Evolutionary conservation across 2,113 vertebrate species (phyloP).

Genomic region (Seriola dumerili): DNA sequence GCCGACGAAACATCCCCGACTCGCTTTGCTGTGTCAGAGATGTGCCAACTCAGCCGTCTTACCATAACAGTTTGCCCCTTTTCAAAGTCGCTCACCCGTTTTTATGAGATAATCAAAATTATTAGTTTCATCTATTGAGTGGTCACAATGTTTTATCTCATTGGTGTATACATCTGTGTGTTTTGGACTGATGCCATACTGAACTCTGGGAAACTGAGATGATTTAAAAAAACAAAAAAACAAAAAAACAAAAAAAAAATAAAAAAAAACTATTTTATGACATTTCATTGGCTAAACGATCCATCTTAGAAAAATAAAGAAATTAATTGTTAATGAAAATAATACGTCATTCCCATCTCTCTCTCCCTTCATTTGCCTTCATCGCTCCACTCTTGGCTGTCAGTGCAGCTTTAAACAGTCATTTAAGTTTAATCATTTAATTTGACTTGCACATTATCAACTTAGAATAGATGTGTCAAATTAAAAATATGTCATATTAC

Average conservation of each 20-base stretch:
- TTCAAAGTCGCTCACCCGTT: not conserved
- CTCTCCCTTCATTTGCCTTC: not conserved
- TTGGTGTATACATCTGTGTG: not conserved
- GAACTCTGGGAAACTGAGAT: not conserved
- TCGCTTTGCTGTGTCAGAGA: not conserved
- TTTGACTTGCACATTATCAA: not conserved
- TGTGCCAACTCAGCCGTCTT: not conserved
- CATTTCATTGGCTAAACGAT: not conserved
- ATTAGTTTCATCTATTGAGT: not conserved
- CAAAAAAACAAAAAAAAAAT: rapidly evolving
- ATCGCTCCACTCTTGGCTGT: not conserved
- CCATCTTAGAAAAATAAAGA: not conserved
- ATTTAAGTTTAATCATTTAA: not conserved
- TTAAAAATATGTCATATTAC: not conserved
- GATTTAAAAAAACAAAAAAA: too few relatives aligned
- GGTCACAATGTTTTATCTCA: not conserved
- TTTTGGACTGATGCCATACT: not conserved
- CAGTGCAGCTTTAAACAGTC: too few relatives aligned
- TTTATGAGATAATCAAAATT: not conserved
- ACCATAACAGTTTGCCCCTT: not conserved
- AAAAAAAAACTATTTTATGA: not conserved
- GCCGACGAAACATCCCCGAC: not conserved
- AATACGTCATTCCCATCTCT: not conserved
- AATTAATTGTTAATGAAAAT: not conserved
- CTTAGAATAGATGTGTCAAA: not conserved